Percentiles rank a stretch among this genome's conserved stretches.
Evolutionary conservation across 2,888 invertebrate genomes (phyloP).

Genomic region (Slavum lentiscoides): DNA sequence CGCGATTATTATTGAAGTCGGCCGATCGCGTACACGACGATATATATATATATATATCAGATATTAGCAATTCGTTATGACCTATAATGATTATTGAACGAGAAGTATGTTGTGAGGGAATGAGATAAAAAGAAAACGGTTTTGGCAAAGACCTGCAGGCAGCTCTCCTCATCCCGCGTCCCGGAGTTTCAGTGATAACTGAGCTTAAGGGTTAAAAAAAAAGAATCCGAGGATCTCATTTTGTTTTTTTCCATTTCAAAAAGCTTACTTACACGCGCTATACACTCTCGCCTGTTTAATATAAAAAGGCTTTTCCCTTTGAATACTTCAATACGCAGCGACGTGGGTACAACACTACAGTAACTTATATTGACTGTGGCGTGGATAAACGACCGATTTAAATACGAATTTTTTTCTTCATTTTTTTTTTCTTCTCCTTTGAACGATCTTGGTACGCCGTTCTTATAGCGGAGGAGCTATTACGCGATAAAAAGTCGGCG

Average conservation of each 20-base stretch:
- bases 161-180: neutral
- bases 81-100: slow-evolving; percentile 1
- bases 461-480: neutral
- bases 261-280: slow-evolving; percentile 37
- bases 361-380: slow-evolving; percentile 49
- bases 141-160: neutral
- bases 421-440: neutral
- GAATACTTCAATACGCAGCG: slow-evolving; percentile 32
- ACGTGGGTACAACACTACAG: neutral
- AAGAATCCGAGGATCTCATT: neutral
- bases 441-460: neutral
- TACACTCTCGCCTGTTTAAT: slow-evolving; percentile 23
- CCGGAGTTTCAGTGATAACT: slow-evolving; percentile 22
- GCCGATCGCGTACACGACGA: too few species aligned
- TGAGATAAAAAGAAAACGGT: neutral
- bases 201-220: slow-evolving; percentile 16
- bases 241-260: slow-evolving; percentile 35
- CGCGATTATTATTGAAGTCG: too few species aligned
- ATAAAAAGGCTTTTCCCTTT: slow-evolving; percentile 50
- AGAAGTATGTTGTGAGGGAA: neutral
- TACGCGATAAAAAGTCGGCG: slow-evolving; percentile 2
- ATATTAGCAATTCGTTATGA: neutral
- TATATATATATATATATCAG: neutral
- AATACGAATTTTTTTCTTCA: slow-evolving; percentile 33
- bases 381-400: slow-evolving; percentile 48